A percentile compares a stretch with the other conserved stretches of the same genome.
Evolutionary conservation across 2,113 vertebrate genomes (phyloP).

Genomic region (Chamaetylas fuelleborni): DNA sequence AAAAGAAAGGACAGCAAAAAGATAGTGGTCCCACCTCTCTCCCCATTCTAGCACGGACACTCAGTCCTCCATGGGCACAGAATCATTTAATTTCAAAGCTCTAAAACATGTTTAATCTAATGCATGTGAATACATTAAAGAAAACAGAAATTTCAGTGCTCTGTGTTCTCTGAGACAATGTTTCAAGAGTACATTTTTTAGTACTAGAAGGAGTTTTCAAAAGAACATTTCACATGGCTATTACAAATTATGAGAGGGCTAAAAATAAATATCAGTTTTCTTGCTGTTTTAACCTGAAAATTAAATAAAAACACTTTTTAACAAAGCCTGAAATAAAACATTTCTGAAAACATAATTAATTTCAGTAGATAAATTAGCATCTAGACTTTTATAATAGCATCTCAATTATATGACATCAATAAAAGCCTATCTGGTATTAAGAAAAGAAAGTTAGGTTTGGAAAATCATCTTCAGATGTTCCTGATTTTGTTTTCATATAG

Average conservation of each 20-base stretch:
- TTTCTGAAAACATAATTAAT: neutral
- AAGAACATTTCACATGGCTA: neutral
- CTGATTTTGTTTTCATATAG: neutral
- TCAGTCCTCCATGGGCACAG: neutral
- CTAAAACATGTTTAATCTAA: neutral
- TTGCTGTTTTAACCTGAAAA: neutral
- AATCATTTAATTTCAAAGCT: neutral
- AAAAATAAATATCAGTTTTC: neutral
- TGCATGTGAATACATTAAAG: neutral
- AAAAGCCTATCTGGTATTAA: neutral
- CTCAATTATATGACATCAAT: neutral
- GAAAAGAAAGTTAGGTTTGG: neutral
- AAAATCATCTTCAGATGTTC: neutral
- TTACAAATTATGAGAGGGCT: neutral
- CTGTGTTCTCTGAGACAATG: rapidly evolving
- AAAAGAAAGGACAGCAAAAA: neutral
- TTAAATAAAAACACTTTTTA: neutral
- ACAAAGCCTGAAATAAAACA: neutral
- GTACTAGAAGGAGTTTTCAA: neutral
- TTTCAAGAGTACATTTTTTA: neutral
- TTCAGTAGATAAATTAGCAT: neutral
- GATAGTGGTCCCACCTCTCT: neutral
- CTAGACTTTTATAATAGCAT: neutral
- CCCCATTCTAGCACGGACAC: neutral
- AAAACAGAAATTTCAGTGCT: neutral